Percentiles rank a stretch among this genome's conserved stretches.
Evolutionary conservation across 2,113 vertebrate species (phyloP).

Genomic region (Saccopteryx leptura): DNA sequence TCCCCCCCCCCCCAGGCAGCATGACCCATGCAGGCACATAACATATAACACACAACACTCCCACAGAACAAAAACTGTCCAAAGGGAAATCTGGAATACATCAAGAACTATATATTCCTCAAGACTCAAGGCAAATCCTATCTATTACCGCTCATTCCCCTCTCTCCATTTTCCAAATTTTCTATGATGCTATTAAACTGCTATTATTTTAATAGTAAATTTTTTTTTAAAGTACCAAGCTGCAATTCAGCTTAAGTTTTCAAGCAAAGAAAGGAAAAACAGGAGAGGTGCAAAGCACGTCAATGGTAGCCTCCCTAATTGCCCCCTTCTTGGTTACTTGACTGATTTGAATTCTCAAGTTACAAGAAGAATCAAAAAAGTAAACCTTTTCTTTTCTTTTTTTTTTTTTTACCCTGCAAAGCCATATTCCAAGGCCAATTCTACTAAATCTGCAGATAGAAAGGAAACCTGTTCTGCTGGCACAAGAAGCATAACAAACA

Average conservation of each 20-base stretch:
- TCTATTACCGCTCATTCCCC: neutral
- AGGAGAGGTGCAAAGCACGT: neutral
- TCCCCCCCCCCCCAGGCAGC: neutral
- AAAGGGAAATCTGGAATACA: constrained; percentile 43
- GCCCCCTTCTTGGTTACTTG: neutral
- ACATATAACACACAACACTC: constrained; percentile 32
- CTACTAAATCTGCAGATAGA: constrained; percentile 30
- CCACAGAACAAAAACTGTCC: neutral
- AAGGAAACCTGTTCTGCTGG: constrained; percentile 43
- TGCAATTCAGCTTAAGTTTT: constrained; percentile 39
- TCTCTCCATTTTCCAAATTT: constrained; percentile 52
- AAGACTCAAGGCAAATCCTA: constrained; percentile 11
- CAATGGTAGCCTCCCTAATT: neutral
- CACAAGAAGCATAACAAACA: constrained; percentile 50
- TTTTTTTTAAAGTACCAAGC: constrained; percentile 40
- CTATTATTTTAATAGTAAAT: constrained; percentile 52
- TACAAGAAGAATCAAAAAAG: constrained; percentile 34
- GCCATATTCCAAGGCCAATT: constrained; percentile 40
- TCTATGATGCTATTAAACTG: constrained; percentile 34
- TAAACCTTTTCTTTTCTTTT: neutral
- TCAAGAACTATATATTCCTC: constrained; percentile 53
- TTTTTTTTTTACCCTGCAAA: constrained; percentile 32
- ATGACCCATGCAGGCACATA: neutral
- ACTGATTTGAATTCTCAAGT: constrained; percentile 45
- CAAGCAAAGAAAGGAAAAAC: constrained; percentile 24